Evolutionary conservation across 1,140 invertebrate species (phyloP).

Genomic region (Macrocentrus cingulum): DNA sequence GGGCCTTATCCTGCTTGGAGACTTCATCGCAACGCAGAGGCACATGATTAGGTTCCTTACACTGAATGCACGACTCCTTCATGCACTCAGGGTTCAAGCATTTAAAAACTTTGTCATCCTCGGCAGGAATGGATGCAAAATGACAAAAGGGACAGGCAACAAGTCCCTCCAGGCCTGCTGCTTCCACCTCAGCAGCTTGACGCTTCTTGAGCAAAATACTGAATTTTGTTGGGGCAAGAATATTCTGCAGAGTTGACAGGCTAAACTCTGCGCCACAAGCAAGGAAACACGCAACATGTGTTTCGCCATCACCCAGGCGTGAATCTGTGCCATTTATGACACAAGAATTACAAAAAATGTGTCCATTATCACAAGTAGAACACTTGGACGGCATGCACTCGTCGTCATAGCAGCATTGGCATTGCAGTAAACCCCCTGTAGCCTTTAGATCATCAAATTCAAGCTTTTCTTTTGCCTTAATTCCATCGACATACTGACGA

Average conservation of each 20-base stretch:
- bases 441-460: constrained; percentile 47
- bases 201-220: constrained; percentile 59
- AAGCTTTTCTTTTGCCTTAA: constrained; percentile 38
- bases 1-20: constrained; percentile 60
- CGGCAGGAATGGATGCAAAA: constrained; percentile 64
- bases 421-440: constrained; percentile 41
- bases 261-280: constrained; percentile 56
- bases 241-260: constrained; percentile 55
- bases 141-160: constrained; percentile 68
- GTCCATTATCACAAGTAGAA: constrained; percentile 60
- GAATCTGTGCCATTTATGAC: constrained; percentile 58
- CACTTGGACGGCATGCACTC: constrained; percentile 65
- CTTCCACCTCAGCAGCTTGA: constrained; percentile 64
- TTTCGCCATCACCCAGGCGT: constrained; percentile 60
- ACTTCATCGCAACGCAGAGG: constrained; percentile 67
- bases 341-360: constrained; percentile 65
- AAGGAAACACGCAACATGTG: constrained; percentile 59
- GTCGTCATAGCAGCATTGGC: constrained; percentile 65
- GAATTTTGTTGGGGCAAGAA: constrained; percentile 60
- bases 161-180: constrained; percentile 64
- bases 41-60: constrained; percentile 66
- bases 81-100: constrained; percentile 69
- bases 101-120: constrained; percentile 65
- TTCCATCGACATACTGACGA: constrained; percentile 41
- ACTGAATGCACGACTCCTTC: constrained; percentile 67